A percentile compares a stretch with the other conserved stretches of the same genome.
phyloP scores from a whole-genome alignment of 1,140 invertebrate genomes.

The Meloidogyne exigua region DNA sequence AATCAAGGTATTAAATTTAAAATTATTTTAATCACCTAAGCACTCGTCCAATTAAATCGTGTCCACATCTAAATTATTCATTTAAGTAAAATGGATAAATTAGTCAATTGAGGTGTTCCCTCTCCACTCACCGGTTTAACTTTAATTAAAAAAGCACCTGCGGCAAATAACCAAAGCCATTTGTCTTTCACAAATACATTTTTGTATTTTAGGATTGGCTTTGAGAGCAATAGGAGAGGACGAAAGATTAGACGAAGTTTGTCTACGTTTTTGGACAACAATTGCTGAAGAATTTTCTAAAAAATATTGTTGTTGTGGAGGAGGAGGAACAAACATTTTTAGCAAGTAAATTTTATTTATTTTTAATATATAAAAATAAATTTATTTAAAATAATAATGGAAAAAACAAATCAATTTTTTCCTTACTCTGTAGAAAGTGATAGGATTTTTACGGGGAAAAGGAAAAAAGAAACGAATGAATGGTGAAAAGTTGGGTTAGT shows the following conservation, averaged over 20 bases:
- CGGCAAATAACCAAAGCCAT: slow-evolving; percentile 30
- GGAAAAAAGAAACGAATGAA: neutral
- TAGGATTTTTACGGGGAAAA: neutral
- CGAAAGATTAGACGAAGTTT: neutral
- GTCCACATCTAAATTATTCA: slow-evolving; percentile 27
- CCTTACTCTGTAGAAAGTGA: neutral
- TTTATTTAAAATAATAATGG: neutral
- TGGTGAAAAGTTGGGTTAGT: neutral
- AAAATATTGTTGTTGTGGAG: neutral
- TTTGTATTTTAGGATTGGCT: neutral
- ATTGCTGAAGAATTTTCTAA: slow-evolving; percentile 1
- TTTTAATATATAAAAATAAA: no score
- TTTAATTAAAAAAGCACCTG: slow-evolving; percentile 11
- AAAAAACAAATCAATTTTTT: neutral
- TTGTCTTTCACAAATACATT: slow-evolving; percentile 35
- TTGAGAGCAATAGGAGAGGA: neutral
- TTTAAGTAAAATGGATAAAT: neutral
- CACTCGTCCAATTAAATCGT: slow-evolving; percentile 38
- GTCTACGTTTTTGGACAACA: neutral
- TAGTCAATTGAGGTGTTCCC: neutral
- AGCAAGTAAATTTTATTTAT: neutral
- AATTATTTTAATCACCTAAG: slow-evolving; percentile 8
- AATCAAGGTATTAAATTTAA: neutral
- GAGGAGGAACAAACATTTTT: neutral
- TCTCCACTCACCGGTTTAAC: no score